phyloP scores from a whole-genome alignment of 2,797 vertebrate species.

The Eptatretus atami region DNA sequence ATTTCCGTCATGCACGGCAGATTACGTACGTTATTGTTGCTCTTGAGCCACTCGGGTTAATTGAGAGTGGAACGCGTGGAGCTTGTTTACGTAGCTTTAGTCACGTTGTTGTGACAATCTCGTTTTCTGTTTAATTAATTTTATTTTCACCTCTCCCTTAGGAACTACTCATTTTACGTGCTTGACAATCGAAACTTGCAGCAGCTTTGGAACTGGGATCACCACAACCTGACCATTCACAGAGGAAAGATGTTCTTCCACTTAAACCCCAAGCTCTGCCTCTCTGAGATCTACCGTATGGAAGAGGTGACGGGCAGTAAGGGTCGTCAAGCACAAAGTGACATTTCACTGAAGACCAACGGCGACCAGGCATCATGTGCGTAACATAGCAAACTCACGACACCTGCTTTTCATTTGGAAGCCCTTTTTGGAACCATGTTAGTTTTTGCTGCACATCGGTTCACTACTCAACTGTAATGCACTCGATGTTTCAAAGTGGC shows the following conservation, averaged over 20 bases:
- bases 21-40: too few species aligned
- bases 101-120: too few species aligned
- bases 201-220: conserved; percentile 23
- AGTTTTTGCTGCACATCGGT: too few species aligned
- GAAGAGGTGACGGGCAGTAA: conserved; percentile 25
- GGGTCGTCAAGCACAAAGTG: conserved; percentile 26
- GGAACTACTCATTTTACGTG: conserved; percentile 28
- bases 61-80: too few species aligned
- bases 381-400: conserved; percentile 8
- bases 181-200: conserved; percentile 31
- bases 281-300: conserved; percentile 23
- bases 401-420: conserved; percentile 7
- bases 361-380: conserved; percentile 27
- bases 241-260: conserved; percentile 27
- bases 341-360: conserved; percentile 31
- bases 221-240: conserved; percentile 17
- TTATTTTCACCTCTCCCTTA: conserved; percentile 8
- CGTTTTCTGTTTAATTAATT: too few species aligned
- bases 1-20: too few species aligned
- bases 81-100: too few species aligned
- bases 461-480: too few species aligned
- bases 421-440: conserved; percentile 9
- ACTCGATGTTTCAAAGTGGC: too few species aligned
- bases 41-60: too few species aligned
- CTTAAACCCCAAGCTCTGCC: conserved; percentile 29